Conservation (phyloP, 2,797 vertebrate genomes). For the Crossoptilon crossoptilon region DNA sequence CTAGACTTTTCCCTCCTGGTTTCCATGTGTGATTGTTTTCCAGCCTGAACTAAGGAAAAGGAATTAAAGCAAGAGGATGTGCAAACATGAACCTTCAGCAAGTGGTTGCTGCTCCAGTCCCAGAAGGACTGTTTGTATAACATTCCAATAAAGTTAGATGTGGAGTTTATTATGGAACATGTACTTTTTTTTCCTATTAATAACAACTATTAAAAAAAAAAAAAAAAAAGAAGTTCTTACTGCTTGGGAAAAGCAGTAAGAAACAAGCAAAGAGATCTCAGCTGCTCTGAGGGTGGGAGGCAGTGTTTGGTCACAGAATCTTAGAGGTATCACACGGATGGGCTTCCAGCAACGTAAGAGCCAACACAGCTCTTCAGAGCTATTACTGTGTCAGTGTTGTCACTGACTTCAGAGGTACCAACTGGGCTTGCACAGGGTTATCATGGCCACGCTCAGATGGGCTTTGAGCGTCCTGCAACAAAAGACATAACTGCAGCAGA, state of each 20-base stretch:
- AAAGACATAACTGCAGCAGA: neutral
- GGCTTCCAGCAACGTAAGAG: neutral
- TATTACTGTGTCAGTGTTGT: neutral
- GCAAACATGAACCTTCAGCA: neutral
- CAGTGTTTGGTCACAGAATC: neutral
- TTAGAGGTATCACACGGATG: neutral
- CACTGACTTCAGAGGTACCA: slow-evolving; percentile 1
- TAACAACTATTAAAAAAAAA: neutral
- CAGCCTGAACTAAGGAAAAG: neutral
- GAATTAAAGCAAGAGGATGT: neutral
- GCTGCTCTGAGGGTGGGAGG: neutral
- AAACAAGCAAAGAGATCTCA: neutral
- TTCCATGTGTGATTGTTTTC: neutral
- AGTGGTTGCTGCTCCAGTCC: neutral
- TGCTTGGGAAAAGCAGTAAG: neutral
- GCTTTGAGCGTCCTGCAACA: neutral
- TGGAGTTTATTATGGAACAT: neutral
- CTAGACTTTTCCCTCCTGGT: neutral
- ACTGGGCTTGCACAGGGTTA: neutral
- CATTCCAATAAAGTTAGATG: neutral
- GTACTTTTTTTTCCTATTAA: neutral
- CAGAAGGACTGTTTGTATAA: neutral
- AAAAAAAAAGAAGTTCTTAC: neutral
- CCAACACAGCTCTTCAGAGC: neutral
- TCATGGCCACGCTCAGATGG: neutral